Conservation (phyloP, 2,113 vertebrate species). For the Sinocyclocheilus anophthalmus region DNA sequence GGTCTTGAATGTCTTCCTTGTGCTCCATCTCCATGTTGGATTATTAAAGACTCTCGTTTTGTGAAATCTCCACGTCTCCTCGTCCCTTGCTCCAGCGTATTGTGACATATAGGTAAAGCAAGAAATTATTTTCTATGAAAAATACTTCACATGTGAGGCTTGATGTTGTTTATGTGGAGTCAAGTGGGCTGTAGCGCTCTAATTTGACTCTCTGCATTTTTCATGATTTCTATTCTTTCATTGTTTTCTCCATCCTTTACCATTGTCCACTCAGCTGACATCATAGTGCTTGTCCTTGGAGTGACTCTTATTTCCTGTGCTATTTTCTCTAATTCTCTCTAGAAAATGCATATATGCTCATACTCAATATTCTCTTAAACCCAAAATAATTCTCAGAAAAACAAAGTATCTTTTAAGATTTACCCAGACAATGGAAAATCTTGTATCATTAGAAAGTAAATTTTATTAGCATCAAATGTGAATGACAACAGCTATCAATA, state of each 20-base stretch:
- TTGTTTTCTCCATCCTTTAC: not conserved
- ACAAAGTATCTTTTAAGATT: not conserved
- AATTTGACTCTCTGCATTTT: not conserved
- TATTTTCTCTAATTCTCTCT: not conserved
- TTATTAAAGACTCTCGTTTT: no score
- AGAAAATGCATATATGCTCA: no score
- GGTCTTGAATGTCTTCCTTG: no score
- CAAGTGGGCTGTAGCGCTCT: not conserved
- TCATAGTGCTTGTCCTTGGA: not conserved
- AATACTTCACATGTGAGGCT: not conserved
- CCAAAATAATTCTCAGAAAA: not conserved
- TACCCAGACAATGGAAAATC: not conserved
- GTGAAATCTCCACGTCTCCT: no score
- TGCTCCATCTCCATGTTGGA: no score
- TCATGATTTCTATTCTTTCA: not conserved
- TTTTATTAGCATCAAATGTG: not conserved
- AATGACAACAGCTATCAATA: not conserved
- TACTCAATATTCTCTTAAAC: not conserved
- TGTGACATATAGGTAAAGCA: no score
- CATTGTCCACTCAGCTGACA: not conserved
- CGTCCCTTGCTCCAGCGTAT: no score
- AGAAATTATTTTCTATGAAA: not conserved
- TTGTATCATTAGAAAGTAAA: not conserved
- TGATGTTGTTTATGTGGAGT: not conserved
- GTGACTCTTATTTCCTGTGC: not conserved